Conservation (phyloP, 2,113 vertebrate species). For the Pomatostomus ruficeps region DNA sequence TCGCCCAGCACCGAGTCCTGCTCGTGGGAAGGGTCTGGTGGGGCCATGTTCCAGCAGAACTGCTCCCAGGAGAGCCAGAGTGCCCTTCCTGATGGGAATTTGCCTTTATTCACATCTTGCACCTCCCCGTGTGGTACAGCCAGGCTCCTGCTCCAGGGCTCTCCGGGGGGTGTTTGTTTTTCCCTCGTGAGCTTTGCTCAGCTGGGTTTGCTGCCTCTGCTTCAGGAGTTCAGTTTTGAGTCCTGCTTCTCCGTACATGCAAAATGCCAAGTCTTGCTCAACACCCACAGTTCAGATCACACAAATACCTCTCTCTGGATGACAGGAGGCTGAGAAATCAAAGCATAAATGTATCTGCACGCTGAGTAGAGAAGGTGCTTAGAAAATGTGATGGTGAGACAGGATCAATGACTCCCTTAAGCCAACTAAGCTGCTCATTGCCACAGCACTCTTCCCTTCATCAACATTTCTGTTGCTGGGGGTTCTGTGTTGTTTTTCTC, state of each 20-base stretch:
- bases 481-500: neutral
- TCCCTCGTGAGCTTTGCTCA: neutral
- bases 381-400: neutral
- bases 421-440: neutral
- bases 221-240: neutral
- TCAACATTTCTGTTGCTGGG: neutral
- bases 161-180: neutral
- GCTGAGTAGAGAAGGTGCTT: neutral
- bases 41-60: neutral
- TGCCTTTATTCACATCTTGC: neutral
- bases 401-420: neutral
- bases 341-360: neutral
- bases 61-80: neutral
- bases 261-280: neutral
- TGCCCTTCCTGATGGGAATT: neutral
- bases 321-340: neutral
- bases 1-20: fast-evolving
- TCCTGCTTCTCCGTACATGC: neutral
- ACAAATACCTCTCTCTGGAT: neutral
- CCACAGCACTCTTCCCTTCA: neutral
- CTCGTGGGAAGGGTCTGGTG: neutral
- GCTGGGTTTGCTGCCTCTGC: neutral
- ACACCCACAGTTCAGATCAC: neutral
- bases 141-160: neutral
- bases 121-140: too few relatives aligned